Base-by-base conservation (phyloP, 2,113 vertebrate species). In the Empidonax alnorum region DNA sequence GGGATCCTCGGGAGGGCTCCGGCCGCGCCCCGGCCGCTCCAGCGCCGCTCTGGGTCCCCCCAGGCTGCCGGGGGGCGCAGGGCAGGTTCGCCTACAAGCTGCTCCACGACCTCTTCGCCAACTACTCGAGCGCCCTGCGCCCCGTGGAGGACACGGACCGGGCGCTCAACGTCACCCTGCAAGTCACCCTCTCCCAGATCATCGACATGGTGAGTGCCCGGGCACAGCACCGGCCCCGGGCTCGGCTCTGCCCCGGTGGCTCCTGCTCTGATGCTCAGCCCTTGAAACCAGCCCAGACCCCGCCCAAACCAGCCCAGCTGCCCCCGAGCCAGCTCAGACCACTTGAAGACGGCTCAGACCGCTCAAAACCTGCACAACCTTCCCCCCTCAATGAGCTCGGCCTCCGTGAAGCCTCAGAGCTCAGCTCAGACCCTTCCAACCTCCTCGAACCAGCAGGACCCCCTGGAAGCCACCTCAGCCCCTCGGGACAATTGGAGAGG, bases 151-250 rank as follows among this genome's bases (percentile, higher is more conserved):
- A 99, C 97, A 99, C 98, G 3, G 98, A 98, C 46, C 97, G 95
- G 81, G 98, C 97, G 7, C 97, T 99, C 74, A 99, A 99, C 7
- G 98, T 99, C 94, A 99, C 98, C 41, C 97, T 99, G 25, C 99
- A 98, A 95, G 97, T 99, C 96, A 99, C 99, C 16, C 90, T 99
- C 42, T 98, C 99, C 50, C 99, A 99, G 96, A 99, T 99, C 95
- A 99, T 99, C 11, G 98, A 99, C 96, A 99, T 99, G 99, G 99
- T 99, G 97, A 97, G 97, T n/a, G 52, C 8, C 14, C 7, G 2
- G 55, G 14, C 46, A 7, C 3, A 15, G 68, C 58, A 5, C 74
- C 24, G 6, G 44, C 56, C 5, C 39, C 39, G 20, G 30, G 12
- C 77, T 31, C 68, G 3, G 76, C 50, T 28, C 59, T 24, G 10